These are phyloP conservation scores for Melanotaenia boesemani DNA, from an alignment of 2,797 vertebrate genomes.

Conservation along the genomic window DNA sequence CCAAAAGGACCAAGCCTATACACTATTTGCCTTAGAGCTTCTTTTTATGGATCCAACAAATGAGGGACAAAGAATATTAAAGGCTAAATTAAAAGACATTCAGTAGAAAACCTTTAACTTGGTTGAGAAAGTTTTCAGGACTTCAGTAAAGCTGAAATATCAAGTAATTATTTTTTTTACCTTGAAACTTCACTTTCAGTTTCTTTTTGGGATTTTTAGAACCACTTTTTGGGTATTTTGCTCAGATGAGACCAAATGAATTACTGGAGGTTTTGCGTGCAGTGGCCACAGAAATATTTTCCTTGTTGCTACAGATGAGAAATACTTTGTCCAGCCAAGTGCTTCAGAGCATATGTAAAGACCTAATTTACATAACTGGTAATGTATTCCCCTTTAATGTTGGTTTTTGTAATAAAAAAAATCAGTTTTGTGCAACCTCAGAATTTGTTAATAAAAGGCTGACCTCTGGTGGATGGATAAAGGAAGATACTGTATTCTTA, in stretches of 20 bases:
- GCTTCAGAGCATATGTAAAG: not conserved
- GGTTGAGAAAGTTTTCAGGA: not conserved
- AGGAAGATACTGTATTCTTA: constrained; percentile 29
- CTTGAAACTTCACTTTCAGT: constrained; percentile 15
- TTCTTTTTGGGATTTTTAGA: not conserved
- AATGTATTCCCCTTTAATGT: constrained; percentile 14
- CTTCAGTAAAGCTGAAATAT: constrained; percentile 9
- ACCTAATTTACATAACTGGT: not conserved
- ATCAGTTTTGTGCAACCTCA: constrained; percentile 33
- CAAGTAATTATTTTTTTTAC: constrained; percentile 15
- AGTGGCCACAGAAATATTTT: constrained; percentile 21
- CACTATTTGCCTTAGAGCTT: constrained; percentile 27
- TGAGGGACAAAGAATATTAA: not conserved
- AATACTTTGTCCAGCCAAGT: constrained; percentile 2
- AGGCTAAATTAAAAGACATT: constrained; percentile 3
- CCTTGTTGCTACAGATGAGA: constrained; percentile 9
- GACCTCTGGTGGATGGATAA: constrained; percentile 81
- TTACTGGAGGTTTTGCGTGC: constrained; percentile 45
- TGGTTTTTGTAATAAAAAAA: constrained; percentile 14
- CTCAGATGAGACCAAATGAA: constrained; percentile 34
- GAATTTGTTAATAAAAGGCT: constrained; percentile 80
- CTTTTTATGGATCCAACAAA: constrained; percentile 5
- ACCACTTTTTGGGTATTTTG: constrained; percentile 46
- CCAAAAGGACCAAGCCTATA: constrained; percentile 63
- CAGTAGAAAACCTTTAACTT: not conserved